phyloP scores from a whole-genome alignment of 2,888 invertebrate species.

The Epinotia brunnichana region DNA sequence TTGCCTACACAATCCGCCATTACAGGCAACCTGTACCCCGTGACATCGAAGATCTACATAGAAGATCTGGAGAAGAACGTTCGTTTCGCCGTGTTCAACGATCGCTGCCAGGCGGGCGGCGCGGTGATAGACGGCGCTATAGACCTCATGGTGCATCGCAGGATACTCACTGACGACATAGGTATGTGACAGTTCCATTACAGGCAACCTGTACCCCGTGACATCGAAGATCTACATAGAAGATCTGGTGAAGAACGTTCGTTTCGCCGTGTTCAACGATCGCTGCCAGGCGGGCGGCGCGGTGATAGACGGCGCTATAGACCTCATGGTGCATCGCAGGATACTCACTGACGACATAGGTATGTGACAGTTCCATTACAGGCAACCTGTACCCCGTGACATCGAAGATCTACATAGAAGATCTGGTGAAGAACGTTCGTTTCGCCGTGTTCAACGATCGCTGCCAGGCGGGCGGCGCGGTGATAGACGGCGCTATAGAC shows the following conservation, averaged over 20 bases:
- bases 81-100: constrained; percentile 86
- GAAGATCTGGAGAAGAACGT: constrained; percentile 78
- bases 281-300: constrained; percentile 92
- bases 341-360: constrained; percentile 90
- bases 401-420: constrained; percentile 89
- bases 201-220: constrained; percentile 95
- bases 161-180: constrained; percentile 91
- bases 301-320: constrained; percentile 87
- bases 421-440: constrained; percentile 71
- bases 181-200: constrained; percentile 30
- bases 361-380: constrained; percentile 10
- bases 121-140: constrained; percentile 88
- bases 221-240: constrained; percentile 90
- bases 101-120: constrained; percentile 91
- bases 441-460: constrained; percentile 89
- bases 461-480: constrained; percentile 90
- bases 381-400: constrained; percentile 97
- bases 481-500: constrained; percentile 89
- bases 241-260: constrained; percentile 74
- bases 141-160: constrained; percentile 93
- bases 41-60: constrained; percentile 91
- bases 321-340: constrained; percentile 93
- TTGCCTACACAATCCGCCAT: background rate
- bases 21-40: constrained; percentile 94
- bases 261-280: constrained; percentile 88